A percentile compares a stretch with the other conserved stretches of the same genome.
phyloP scores from a whole-genome alignment of 2,113 vertebrate species.

The Quiscalus mexicanus region DNA sequence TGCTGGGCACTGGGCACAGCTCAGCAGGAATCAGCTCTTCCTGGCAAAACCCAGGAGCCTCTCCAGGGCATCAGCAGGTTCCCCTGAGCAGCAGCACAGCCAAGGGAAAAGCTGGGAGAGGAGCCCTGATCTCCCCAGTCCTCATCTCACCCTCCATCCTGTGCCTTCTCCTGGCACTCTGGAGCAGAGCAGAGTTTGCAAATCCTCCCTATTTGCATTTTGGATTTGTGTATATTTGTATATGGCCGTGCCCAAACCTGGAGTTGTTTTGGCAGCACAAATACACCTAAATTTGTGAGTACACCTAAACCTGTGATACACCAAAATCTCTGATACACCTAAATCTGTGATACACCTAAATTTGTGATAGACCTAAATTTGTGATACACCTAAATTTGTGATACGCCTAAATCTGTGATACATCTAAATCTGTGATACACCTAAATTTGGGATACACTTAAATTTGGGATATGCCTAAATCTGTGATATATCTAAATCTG shows the following conservation, averaged over 20 bases:
- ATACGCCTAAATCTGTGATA: too few species aligned
- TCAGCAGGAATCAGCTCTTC: not conserved
- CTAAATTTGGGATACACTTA: not conserved
- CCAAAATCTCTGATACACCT: rapidly evolving
- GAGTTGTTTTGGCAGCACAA: not conserved
- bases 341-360: not conserved
- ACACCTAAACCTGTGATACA: not conserved
- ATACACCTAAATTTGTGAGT: not conserved
- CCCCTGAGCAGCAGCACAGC: not conserved
- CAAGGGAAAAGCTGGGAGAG: not conserved
- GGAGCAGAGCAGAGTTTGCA: not conserved
- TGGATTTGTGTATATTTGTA: conserved; percentile 1
- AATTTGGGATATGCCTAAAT: not conserved
- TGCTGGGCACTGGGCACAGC: not conserved
- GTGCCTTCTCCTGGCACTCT: not conserved
- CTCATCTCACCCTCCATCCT: not conserved
- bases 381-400: too few species aligned
- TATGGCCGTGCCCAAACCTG: not conserved
- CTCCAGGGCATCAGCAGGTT: not conserved
- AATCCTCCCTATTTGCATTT: conserved; percentile 22
- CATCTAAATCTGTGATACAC: rapidly evolving
- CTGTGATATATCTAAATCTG: rapidly evolving
- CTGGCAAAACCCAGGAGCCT: not conserved
- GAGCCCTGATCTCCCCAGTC: not conserved
- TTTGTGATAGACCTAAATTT: not conserved